Conservation (phyloP, 1,140 invertebrate genomes). For the Leptonema lineaticorne region DNA sequence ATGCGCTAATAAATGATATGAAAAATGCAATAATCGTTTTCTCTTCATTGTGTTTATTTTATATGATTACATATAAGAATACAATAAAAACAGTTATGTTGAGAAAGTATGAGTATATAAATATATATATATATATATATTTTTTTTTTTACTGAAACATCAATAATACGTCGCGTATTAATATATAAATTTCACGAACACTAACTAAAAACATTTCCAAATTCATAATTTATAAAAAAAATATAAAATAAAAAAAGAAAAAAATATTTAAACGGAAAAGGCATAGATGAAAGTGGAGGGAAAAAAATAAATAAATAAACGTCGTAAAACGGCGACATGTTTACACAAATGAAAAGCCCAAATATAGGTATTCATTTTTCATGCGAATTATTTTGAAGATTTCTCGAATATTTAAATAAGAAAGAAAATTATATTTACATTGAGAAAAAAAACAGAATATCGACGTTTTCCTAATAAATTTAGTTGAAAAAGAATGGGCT, state of each 20-base stretch:
- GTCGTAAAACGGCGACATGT: no score
- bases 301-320: no score
- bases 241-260: not conserved
- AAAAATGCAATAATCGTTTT: not conserved
- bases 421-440: not conserved
- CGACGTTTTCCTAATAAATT: not conserved
- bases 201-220: not conserved
- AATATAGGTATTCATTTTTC: conserved; percentile 12
- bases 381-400: not conserved
- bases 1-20: no score
- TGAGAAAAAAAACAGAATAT: conserved; percentile 7
- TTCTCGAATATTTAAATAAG: conserved; percentile 1
- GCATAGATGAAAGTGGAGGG: no score
- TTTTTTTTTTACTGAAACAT: not conserved
- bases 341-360: conserved; percentile 6
- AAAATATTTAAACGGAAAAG: no score
- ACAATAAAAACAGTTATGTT: not conserved
- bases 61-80: not conserved
- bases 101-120: conserved; percentile 2
- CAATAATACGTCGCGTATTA: not conserved
- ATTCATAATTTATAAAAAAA: not conserved
- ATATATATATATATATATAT: no score
- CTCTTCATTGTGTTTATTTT: not conserved
- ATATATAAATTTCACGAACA: not conserved
- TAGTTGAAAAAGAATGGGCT: conserved; percentile 14